phyloP scores from a whole-genome alignment of 1,140 invertebrate genomes.

The Cherax quadricarinatus region DNA sequence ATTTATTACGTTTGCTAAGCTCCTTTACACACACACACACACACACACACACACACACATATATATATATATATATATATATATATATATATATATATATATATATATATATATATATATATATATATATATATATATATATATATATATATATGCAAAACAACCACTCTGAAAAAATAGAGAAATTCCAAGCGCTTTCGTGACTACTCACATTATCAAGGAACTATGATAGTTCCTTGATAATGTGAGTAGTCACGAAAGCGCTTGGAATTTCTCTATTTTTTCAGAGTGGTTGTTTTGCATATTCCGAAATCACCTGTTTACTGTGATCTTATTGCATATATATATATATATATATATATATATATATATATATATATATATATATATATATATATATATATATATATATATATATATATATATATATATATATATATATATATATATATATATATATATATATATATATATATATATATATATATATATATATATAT shows the following conservation, averaged over 20 bases:
- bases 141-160: conserved; percentile 13
- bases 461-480: conserved; percentile 13
- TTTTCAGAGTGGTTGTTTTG: too few relatives aligned
- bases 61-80: conserved; percentile 6
- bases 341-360: conserved; percentile 13
- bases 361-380: conserved; percentile 13
- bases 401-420: conserved; percentile 13
- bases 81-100: background rate
- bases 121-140: conserved; percentile 13
- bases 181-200: too few relatives aligned
- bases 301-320: too few relatives aligned
- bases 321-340: too few relatives aligned
- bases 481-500: conserved; percentile 13
- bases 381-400: conserved; percentile 13
- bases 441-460: conserved; percentile 13
- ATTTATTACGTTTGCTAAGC: background rate
- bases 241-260: too few relatives aligned
- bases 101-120: conserved; percentile 13
- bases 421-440: conserved; percentile 13
- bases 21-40: background rate
- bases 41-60: background rate
- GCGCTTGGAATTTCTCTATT: too few relatives aligned
- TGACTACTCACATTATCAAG: too few relatives aligned
- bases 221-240: too few relatives aligned
- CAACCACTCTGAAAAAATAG: too few relatives aligned